Percentiles rank a stretch among this genome's conserved stretches.
phyloP scores from a whole-genome alignment of 2,888 invertebrate species.

The Dascillus cervinus region DNA sequence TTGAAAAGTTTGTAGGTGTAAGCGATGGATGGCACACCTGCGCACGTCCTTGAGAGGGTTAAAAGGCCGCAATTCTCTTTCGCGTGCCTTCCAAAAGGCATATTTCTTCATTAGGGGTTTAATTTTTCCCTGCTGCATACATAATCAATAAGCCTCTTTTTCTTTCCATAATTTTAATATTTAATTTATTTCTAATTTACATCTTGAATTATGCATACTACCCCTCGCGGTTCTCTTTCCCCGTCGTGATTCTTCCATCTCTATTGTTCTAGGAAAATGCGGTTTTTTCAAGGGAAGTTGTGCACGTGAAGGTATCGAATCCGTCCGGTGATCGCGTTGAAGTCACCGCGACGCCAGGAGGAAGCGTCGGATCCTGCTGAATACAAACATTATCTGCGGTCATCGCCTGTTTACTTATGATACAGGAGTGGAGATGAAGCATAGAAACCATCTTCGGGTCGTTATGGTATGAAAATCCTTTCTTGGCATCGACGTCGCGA shows the following conservation, averaged over 20 bases:
- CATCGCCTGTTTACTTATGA: slow-evolving; percentile 22
- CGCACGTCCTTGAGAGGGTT: slow-evolving; percentile 25
- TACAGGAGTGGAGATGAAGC: slow-evolving; percentile 15
- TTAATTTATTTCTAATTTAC: slow-evolving; percentile 48
- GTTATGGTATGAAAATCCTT: slow-evolving; percentile 29
- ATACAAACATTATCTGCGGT: slow-evolving; percentile 21
- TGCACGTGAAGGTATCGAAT: too few species aligned
- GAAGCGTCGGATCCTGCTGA: slow-evolving; percentile 15
- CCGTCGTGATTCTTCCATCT: slow-evolving; percentile 34
- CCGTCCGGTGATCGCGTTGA: too few species aligned
- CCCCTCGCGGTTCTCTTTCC: slow-evolving; percentile 32
- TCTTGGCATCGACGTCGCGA: slow-evolving; percentile 29
- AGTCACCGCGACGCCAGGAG: slow-evolving; percentile 22
- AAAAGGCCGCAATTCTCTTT: slow-evolving; percentile 31
- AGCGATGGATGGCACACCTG: slow-evolving; percentile 20
- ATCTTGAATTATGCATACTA: slow-evolving; percentile 45
- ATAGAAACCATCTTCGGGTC: slow-evolving; percentile 20
- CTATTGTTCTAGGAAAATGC: slow-evolving; percentile 6
- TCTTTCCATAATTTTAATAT: slow-evolving; percentile 45
- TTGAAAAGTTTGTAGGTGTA: slow-evolving; percentile 18
- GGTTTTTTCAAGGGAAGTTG: too few species aligned
- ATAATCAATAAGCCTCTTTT: slow-evolving; percentile 43
- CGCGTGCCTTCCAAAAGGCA: slow-evolving; percentile 38
- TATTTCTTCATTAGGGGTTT: slow-evolving; percentile 45
- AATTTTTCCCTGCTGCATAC: slow-evolving; percentile 46